A percentile compares a stretch with the other conserved stretches of the same genome.
These are phyloP conservation scores for Tenebrosternarchus preto DNA, from an alignment of 2,113 vertebrate species.

Conservation along the genomic window DNA sequence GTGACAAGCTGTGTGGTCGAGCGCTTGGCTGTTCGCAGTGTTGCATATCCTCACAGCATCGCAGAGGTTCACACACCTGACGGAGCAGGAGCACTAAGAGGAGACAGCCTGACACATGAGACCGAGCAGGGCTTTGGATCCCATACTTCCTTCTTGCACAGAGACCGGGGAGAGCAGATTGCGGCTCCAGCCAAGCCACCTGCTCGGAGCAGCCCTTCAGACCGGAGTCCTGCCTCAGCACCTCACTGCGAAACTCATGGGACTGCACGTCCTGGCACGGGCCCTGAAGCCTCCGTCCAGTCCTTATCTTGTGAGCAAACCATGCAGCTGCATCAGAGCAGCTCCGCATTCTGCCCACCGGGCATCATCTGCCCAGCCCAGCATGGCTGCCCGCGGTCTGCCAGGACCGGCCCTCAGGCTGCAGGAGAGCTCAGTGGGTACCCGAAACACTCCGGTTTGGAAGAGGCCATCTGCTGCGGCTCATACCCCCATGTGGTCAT, in stretches of 20 bases:
- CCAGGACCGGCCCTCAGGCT: slow-evolving; percentile 6
- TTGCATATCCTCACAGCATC: neutral
- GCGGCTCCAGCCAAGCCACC: slow-evolving; percentile 30
- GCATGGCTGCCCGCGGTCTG: slow-evolving; percentile 48
- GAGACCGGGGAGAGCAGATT: slow-evolving; percentile 26
- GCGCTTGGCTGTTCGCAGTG: neutral
- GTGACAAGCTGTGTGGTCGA: neutral
- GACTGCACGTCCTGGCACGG: neutral
- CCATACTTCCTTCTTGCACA: slow-evolving; percentile 12
- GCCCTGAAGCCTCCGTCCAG: slow-evolving; percentile 39
- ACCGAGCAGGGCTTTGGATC: neutral
- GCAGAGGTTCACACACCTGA: slow-evolving; percentile 23
- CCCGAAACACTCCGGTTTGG: slow-evolving; percentile 16
- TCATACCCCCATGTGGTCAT: slow-evolving; percentile 52
- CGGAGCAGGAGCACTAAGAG: neutral
- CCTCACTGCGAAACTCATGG: slow-evolving; percentile 30
- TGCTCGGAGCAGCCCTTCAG: slow-evolving; percentile 61
- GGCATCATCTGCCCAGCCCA: slow-evolving; percentile 30
- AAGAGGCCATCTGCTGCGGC: slow-evolving; percentile 51
- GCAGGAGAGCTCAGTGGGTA: slow-evolving; percentile 12
- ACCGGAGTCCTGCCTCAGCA: slow-evolving; percentile 23
- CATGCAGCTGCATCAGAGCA: slow-evolving; percentile 65
- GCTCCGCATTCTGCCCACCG: slow-evolving; percentile 53
- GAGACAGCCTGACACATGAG: neutral
- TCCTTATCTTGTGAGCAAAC: slow-evolving; percentile 64